These are phyloP conservation scores for Parotocinclus haroldoi DNA, from an alignment of 2,797 vertebrate genomes.

Conservation along the genomic window DNA sequence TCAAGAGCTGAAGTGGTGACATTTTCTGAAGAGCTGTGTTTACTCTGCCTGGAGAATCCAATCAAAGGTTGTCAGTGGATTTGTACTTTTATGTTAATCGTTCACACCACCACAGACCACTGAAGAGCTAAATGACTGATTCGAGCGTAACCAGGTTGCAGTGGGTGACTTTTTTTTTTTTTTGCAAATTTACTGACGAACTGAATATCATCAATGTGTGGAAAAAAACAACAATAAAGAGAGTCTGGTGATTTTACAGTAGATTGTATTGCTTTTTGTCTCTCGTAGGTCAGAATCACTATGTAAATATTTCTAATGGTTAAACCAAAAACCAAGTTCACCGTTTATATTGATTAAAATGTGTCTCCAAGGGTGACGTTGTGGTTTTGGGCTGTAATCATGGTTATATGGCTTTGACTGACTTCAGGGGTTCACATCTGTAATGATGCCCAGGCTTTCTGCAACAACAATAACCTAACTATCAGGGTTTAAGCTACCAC, in stretches of 20 bases:
- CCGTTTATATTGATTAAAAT: no score
- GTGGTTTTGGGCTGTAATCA: no score
- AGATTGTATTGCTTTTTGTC: no score
- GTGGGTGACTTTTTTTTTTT: not conserved
- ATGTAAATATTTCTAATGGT: no score
- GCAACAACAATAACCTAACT: not conserved
- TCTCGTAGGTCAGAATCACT: no score
- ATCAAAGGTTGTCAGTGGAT: not conserved
- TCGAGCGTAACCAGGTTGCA: no score
- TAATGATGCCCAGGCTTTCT: not conserved
- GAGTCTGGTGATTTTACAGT: no score
- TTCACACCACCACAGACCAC: constrained; percentile 1
- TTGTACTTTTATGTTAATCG: not conserved
- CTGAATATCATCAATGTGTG: no score
- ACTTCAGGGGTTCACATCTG: not conserved
- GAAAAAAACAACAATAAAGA: no score
- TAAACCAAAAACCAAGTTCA: no score
- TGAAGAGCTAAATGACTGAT: not conserved
- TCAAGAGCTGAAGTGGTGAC: not conserved
- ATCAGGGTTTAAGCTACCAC: not conserved
- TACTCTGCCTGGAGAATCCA: not conserved
- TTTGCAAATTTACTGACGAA: not conserved
- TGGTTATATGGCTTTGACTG: no score
- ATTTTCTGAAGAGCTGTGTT: not conserved
- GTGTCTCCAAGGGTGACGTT: no score